A percentile compares a stretch with the other conserved stretches of the same genome.
Evolutionary conservation across 2,113 vertebrate genomes (phyloP).

Genomic region (Halcyon malimbica): DNA sequence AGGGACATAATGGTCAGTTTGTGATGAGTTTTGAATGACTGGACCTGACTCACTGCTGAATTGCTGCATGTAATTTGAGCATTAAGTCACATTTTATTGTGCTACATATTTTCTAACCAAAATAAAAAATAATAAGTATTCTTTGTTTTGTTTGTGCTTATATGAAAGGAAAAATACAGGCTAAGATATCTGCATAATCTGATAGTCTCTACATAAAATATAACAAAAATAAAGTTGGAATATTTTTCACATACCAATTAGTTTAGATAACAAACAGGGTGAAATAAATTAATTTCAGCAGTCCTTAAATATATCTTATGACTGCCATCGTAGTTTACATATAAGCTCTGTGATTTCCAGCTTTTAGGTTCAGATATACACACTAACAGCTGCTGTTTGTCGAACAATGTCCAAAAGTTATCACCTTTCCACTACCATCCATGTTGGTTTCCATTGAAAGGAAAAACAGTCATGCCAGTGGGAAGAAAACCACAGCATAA

Average conservation of each 20-base stretch:
- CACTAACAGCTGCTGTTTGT: not conserved
- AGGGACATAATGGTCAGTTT: not conserved
- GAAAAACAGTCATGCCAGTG: not conserved
- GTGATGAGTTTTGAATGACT: not conserved
- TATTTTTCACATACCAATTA: not conserved
- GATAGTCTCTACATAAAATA: not conserved
- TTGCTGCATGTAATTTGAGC: not conserved
- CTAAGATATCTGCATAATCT: not conserved
- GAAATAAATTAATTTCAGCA: not conserved
- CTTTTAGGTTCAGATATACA: not conserved
- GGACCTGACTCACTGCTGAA: not conserved
- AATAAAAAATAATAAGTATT: not conserved
- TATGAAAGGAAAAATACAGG: not conserved
- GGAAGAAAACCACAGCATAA: not conserved
- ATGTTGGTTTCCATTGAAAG: not conserved
- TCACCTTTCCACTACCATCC: not conserved
- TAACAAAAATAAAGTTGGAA: not conserved
- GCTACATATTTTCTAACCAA: not conserved
- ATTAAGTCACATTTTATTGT: not conserved
- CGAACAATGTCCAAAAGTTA: not conserved
- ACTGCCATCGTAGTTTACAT: not conserved
- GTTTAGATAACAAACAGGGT: not conserved
- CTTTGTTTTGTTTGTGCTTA: not conserved
- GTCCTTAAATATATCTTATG: not conserved
- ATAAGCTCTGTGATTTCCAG: not conserved